These are phyloP conservation scores for Pinctada fucata DNA, from an alignment of 2,888 invertebrate species.

Conservation along the genomic window DNA sequence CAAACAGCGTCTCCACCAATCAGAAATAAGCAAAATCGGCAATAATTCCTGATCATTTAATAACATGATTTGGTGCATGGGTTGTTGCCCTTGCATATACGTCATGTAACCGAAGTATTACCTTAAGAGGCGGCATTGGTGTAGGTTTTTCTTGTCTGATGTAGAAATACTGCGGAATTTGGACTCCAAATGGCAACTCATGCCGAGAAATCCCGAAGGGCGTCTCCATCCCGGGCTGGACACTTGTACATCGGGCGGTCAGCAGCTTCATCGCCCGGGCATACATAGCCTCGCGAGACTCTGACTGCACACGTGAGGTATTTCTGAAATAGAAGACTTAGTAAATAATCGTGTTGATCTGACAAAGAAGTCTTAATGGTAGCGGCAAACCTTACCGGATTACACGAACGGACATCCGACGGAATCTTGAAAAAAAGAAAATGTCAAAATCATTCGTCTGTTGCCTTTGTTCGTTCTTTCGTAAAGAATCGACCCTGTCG, in stretches of 20 bases:
- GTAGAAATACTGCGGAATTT: conserved; percentile 66
- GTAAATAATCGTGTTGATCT: background rate
- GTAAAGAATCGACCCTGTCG: too few relatives aligned
- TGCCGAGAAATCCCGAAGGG: conserved; percentile 43
- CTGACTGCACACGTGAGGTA: conserved; percentile 55
- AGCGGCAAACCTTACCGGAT: too few relatives aligned
- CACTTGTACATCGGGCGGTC: conserved; percentile 60
- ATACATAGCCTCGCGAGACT: conserved; percentile 67
- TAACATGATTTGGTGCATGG: too few relatives aligned
- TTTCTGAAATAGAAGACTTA: conserved; percentile 47
- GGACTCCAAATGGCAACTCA: conserved; percentile 49
- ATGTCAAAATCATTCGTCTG: too few relatives aligned
- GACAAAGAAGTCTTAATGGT: too few relatives aligned
- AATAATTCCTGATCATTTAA: too few relatives aligned
- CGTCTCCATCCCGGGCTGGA: conserved; percentile 42
- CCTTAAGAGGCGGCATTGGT: conserved; percentile 72
- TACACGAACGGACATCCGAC: too few relatives aligned
- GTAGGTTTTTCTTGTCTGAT: conserved; percentile 68
- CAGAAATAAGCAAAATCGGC: too few relatives aligned
- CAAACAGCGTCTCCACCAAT: too few relatives aligned
- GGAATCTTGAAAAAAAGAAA: too few relatives aligned
- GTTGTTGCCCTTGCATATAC: too few relatives aligned
- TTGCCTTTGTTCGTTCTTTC: too few relatives aligned
- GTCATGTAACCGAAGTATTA: conserved; percentile 28
- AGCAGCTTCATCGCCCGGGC: conserved; percentile 65